phyloP scores from a whole-genome alignment of 2,888 invertebrate species.

The Synanthedon vespiformis region DNA sequence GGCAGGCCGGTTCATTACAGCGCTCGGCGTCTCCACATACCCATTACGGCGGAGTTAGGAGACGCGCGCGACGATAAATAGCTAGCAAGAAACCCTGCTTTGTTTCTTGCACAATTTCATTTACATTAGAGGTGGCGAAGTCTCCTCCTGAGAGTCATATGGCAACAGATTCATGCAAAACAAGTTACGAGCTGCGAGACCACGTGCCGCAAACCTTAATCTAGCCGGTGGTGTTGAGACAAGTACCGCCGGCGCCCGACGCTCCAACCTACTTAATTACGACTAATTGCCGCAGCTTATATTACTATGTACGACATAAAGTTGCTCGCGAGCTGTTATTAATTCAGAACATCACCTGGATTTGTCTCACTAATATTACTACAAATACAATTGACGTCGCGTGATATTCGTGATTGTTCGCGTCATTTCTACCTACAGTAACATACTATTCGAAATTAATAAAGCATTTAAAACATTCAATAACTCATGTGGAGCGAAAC shows the following conservation, averaged over 20 bases:
- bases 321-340: constrained; percentile 42
- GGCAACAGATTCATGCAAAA: constrained; percentile 63
- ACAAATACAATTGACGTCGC: neutral
- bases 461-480: too few relatives aligned
- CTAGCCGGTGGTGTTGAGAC: constrained; percentile 40
- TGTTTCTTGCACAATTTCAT: constrained; percentile 68
- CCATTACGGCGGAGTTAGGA: constrained; percentile 63
- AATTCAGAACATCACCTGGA: constrained; percentile 39
- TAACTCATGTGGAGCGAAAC: too few relatives aligned
- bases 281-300: constrained; percentile 60
- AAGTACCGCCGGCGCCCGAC: constrained; percentile 31
- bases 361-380: constrained; percentile 17
- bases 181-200: constrained; percentile 56
- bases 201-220: constrained; percentile 52
- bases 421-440: too few relatives aligned
- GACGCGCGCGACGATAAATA: constrained; percentile 63
- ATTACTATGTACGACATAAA: constrained; percentile 52
- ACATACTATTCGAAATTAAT: too few relatives aligned
- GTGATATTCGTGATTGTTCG: too few relatives aligned
- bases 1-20: constrained; percentile 60
- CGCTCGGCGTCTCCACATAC: constrained; percentile 49
- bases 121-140: constrained; percentile 65
- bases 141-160: constrained; percentile 54
- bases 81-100: constrained; percentile 56
- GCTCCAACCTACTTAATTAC: constrained; percentile 60